These are phyloP conservation scores for Tanypteryx hageni DNA, from an alignment of 2,888 invertebrate species.

Conservation along the genomic window DNA sequence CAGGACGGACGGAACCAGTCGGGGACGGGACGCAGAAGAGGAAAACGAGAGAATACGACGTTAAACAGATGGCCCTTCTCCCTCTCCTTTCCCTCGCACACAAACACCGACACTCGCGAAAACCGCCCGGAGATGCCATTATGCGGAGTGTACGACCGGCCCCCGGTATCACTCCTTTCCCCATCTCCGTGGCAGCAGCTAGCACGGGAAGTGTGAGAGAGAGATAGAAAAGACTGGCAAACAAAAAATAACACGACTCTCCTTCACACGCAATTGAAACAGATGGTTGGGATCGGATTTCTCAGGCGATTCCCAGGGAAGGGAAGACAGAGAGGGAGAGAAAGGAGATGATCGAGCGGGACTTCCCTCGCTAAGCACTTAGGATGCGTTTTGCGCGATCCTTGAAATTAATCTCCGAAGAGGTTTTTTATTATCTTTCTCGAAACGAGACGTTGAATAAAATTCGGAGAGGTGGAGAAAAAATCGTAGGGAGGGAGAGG, in stretches of 20 bases:
- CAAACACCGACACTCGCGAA: not conserved
- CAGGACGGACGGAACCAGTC: conserved; percentile 24
- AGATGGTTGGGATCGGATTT: conserved; percentile 64
- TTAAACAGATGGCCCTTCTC: conserved; percentile 27
- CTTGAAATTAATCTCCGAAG: conserved; percentile 10
- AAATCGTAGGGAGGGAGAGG: no score
- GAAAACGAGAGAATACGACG: not conserved
- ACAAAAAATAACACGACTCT: not conserved
- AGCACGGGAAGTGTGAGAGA: not conserved
- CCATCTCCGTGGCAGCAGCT: not conserved
- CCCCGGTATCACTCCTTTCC: not conserved
- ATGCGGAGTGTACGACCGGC: conserved; percentile 1
- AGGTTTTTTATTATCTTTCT: no score
- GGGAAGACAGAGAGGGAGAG: not conserved
- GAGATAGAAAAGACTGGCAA: not conserved
- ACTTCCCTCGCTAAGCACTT: not conserved
- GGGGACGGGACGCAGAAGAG: conserved; percentile 23
- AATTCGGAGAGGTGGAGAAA: no score
- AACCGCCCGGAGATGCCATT: not conserved
- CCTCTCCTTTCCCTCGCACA: not conserved
- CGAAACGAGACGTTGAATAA: no score
- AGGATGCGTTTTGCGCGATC: not conserved
- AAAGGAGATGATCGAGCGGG: not conserved
- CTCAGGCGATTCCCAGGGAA: conserved; percentile 45
- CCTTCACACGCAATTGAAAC: conserved; percentile 34